Percentiles rank a stretch among this genome's conserved stretches.
phyloP scores from a whole-genome alignment of 2,888 invertebrate genomes.

The Colostygia pectinataria region DNA sequence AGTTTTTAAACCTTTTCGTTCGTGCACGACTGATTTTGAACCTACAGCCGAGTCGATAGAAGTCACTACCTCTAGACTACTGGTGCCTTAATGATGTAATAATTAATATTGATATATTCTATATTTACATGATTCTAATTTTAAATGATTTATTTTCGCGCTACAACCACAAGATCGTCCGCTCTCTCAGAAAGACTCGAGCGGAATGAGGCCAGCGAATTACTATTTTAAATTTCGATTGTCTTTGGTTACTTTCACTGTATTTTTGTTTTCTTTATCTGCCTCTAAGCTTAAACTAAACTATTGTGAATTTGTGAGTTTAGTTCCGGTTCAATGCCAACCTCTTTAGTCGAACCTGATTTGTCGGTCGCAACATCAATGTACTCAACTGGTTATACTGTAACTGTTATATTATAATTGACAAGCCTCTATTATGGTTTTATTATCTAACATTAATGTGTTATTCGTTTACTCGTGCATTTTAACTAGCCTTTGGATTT shows the following conservation, averaged over 20 bases:
- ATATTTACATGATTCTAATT: conserved; percentile 47
- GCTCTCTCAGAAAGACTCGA: conserved; percentile 62
- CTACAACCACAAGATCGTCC: conserved; percentile 48
- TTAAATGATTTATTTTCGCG: conserved; percentile 66
- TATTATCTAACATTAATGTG: conserved; percentile 17
- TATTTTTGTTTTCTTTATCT: conserved; percentile 34
- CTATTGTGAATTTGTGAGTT: conserved; percentile 34
- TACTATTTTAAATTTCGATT: conserved; percentile 78
- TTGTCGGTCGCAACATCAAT: conserved; percentile 16
- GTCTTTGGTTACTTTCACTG: conserved; percentile 68
- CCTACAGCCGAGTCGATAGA: too few species aligned
- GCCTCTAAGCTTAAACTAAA: conserved; percentile 24
- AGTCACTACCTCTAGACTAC: too few species aligned
- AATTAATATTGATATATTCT: conserved; percentile 37
- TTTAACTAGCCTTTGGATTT: neutral
- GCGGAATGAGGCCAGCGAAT: conserved; percentile 72
- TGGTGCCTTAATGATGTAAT: too few species aligned
- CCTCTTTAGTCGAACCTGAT: conserved; percentile 29
- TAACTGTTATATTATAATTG: conserved; percentile 26
- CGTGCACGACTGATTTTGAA: too few species aligned
- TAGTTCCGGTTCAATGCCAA: conserved; percentile 43
- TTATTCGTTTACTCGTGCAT: neutral
- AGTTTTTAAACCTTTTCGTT: too few species aligned
- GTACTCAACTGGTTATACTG: conserved; percentile 21
- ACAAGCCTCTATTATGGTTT: conserved; percentile 14